phyloP scores from a whole-genome alignment of 1,140 invertebrate genomes.

The Lepidurus apus region DNA sequence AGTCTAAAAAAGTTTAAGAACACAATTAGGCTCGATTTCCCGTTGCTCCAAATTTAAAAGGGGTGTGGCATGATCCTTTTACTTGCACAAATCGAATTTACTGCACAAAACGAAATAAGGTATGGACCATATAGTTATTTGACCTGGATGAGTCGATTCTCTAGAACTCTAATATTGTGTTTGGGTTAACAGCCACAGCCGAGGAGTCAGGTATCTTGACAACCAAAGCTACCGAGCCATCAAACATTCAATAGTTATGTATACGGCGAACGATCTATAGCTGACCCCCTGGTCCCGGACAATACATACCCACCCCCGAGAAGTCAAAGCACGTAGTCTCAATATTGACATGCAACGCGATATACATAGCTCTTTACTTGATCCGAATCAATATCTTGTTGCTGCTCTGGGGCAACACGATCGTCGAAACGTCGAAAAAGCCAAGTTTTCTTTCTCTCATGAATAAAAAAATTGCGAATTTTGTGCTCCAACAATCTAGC shows the following conservation, averaged over 20 bases:
- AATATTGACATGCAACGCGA: slow-evolving; percentile 13
- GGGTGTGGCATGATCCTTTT: no score
- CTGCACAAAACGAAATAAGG: no score
- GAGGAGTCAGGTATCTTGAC: neutral
- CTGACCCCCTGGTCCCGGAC: neutral
- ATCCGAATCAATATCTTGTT: neutral
- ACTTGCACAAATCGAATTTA: no score
- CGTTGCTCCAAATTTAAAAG: no score
- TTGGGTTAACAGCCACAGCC: neutral
- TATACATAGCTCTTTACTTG: slow-evolving; percentile 19
- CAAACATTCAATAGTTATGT: neutral
- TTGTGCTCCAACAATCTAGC: no score
- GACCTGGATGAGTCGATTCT: no score
- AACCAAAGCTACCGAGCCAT: neutral
- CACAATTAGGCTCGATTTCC: no score
- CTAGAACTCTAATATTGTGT: neutral
- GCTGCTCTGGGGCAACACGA: neutral
- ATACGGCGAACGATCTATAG: neutral
- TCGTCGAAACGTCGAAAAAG: neutral
- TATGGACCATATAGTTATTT: no score
- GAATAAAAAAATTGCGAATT: no score
- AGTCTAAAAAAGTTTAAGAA: no score
- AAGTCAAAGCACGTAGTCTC: slow-evolving; percentile 5
- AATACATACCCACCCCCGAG: neutral
- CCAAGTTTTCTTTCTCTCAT: neutral